A percentile compares a stretch with the other conserved stretches of the same genome.
These are phyloP conservation scores for Suricata suricatta DNA, from an alignment of 2,113 vertebrate genomes.

Conservation along the genomic window DNA sequence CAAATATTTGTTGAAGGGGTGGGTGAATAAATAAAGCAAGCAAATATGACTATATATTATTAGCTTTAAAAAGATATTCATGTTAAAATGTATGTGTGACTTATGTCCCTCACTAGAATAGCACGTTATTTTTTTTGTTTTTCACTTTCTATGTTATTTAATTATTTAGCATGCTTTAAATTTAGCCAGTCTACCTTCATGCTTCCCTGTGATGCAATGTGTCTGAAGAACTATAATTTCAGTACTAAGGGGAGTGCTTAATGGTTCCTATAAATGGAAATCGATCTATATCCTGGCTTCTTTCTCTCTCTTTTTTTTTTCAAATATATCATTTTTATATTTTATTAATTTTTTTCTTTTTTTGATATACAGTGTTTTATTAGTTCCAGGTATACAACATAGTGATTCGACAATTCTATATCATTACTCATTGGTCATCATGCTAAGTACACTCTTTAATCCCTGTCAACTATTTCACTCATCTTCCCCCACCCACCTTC, in stretches of 20 bases:
- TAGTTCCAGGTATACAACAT: not conserved
- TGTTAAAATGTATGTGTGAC: not conserved
- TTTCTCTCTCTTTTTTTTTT: not conserved
- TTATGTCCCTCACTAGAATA: not conserved
- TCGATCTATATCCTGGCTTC: not conserved
- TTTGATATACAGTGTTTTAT: not conserved
- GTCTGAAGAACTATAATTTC: constrained; percentile 40
- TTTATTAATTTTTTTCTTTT: not conserved
- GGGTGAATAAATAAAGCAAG: not conserved
- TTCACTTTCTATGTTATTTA: not conserved
- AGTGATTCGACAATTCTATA: not conserved
- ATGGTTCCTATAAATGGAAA: not conserved
- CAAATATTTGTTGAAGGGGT: not conserved
- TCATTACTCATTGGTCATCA: not conserved
- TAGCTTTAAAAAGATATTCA: not conserved
- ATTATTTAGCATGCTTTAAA: not conserved
- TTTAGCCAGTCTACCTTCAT: not conserved
- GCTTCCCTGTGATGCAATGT: not conserved
- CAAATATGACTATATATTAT: not conserved
- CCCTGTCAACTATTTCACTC: not conserved
- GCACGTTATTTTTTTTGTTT: not conserved
- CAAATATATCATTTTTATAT: not conserved
- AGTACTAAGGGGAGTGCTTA: not conserved
- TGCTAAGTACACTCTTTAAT: not conserved
- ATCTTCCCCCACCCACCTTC: not conserved